These are phyloP conservation scores for Camelus bactrianus DNA, from an alignment of 2,113 vertebrate species.

Conservation along the genomic window DNA sequence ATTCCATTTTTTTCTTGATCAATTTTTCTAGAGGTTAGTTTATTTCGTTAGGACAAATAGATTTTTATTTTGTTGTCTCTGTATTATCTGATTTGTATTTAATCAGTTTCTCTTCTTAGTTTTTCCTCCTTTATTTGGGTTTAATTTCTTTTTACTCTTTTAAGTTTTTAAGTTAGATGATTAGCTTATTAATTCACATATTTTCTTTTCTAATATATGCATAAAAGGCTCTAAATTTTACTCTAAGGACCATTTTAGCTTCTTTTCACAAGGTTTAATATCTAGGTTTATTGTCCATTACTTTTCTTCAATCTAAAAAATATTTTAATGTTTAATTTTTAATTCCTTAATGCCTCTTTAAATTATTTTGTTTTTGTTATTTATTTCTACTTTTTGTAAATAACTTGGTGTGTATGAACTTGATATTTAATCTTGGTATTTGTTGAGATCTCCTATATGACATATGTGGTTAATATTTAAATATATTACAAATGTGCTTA, in stretches of 20 bases:
- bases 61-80: background rate
- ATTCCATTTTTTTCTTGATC: background rate
- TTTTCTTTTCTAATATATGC: background rate
- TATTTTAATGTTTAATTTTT: background rate
- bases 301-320: background rate
- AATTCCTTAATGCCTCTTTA: background rate
- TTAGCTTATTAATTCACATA: background rate
- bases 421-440: background rate
- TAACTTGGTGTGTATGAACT: background rate
- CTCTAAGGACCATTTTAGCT: background rate
- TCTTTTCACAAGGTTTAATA: background rate
- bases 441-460: background rate
- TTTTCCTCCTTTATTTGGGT: background rate
- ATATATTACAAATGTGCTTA: background rate
- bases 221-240: background rate
- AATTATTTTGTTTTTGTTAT: background rate
- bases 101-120: background rate
- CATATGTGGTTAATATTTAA: background rate
- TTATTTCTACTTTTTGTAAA: background rate
- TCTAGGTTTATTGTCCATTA: background rate
- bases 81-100: background rate
- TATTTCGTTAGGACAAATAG: background rate
- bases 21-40: background rate
- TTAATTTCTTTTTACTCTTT: slow-evolving; percentile 6
- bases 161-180: background rate